Evolutionary conservation across 2,113 vertebrate genomes (phyloP).

Genomic region (Craseonycteris thonglongyai): DNA sequence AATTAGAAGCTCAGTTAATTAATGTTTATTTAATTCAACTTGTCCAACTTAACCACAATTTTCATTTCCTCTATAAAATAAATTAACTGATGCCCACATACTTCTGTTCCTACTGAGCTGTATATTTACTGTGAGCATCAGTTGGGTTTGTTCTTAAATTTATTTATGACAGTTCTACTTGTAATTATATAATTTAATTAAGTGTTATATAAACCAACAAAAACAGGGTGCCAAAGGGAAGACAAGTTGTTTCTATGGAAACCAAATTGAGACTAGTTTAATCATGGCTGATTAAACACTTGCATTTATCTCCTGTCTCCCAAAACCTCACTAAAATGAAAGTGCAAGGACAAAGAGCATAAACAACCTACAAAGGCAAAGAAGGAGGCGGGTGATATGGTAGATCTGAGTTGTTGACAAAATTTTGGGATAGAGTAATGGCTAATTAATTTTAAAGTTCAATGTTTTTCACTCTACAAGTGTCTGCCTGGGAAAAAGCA

Average conservation of each 20-base stretch:
- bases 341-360: background rate
- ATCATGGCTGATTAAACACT: background rate
- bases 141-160: background rate
- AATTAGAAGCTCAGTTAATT: background rate
- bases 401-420: background rate
- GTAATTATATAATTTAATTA: slow-evolving; percentile 31
- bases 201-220: background rate
- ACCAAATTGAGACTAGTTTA: background rate
- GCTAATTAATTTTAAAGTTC: background rate
- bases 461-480: background rate
- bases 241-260: background rate
- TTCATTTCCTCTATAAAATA: slow-evolving; percentile 23
- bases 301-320: background rate
- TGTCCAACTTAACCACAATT: background rate
- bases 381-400: background rate
- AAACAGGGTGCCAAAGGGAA: background rate
- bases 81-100: background rate
- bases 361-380: background rate
- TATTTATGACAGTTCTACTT: background rate
- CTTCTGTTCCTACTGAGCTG: background rate
- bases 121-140: background rate
- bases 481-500: background rate
- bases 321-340: slow-evolving; percentile 8
- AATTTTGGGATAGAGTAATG: background rate
- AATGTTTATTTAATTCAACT: background rate